Evolutionary conservation across 1,140 invertebrate species (phyloP), one percentile per base, ranked within the genome.

Genomic region (Leptinotarsa texana): DNA sequence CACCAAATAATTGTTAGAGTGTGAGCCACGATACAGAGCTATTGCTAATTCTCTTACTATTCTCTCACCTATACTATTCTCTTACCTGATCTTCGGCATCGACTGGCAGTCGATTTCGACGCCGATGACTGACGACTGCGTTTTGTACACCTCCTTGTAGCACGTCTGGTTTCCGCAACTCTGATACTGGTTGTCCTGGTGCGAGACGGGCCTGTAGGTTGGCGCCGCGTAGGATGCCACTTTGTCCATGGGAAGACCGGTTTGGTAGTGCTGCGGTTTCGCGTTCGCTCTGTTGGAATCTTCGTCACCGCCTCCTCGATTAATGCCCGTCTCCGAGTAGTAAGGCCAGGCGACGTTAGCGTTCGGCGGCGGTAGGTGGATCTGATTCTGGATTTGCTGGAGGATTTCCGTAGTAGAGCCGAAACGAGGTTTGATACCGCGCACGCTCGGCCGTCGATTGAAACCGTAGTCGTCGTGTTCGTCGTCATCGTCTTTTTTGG

Each of bases 391-490:
- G 88, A 93, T 93, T 76, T 95, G 93, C 78, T 94, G 92, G 0
- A 95, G 84, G 13, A 95, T 94, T 80, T 96, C 93, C 57, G 92
- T 92, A 0, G 93, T 94, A 0, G 92, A 91, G 33, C 93, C 92
- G 65, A 94, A 92, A 51, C 92, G 88, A 0, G 90, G 89, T 78
- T 91, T 91, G 51, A 93, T 93, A 0, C 92, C 92, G 0, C 94
- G 88, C 2, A 96, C 95, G 0, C 94, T 94, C 0, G 95, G 95
- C 11, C 95, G 87, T n/a, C 93, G 88, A 80, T 94, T 93, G 83
- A 97, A 96, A 5, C 94, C 95, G 77, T 96, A 96, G 80, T 96
- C 94, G 76, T 96, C 95, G 75, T 94, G 89, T 80, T 96, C 94
- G 73, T 94, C 92, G 73, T 93, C 93, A 17, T 93, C 92, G 42